phyloP scores from a whole-genome alignment of 2,888 invertebrate genomes.

The Arctia plantaginis region DNA sequence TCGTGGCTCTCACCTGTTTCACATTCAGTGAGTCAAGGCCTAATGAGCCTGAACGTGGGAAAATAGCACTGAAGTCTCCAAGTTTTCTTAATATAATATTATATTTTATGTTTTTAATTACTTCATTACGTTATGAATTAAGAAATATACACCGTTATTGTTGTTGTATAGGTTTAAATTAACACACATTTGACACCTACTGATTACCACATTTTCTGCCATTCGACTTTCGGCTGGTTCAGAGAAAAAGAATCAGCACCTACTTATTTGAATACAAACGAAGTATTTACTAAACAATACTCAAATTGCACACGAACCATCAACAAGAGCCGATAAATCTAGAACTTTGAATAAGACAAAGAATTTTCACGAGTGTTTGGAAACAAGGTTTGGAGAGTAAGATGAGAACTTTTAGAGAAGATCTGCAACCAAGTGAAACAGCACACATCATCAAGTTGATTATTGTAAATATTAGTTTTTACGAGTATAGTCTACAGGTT shows the following conservation, averaged over 20 bases:
- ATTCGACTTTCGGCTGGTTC: background rate
- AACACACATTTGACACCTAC: background rate
- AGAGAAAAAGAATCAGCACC: background rate
- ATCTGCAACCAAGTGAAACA: background rate
- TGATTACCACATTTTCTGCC: background rate
- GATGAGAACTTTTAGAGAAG: background rate
- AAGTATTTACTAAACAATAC: slow-evolving; percentile 1
- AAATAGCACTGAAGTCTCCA: background rate
- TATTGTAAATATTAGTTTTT: no score
- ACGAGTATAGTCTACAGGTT: no score
- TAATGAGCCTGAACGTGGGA: background rate
- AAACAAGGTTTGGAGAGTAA: no score
- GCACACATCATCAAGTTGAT: background rate
- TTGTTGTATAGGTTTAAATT: background rate
- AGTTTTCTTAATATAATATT: background rate
- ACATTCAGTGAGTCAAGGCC: background rate
- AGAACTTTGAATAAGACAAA: background rate
- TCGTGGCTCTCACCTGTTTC: background rate
- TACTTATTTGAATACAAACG: background rate
- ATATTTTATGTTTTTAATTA: background rate
- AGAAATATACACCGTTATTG: background rate
- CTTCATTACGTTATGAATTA: background rate
- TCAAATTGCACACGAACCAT: background rate
- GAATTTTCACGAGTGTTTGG: background rate
- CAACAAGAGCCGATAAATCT: background rate